These are phyloP conservation scores for Toxostoma redivivum DNA, from an alignment of 2,113 vertebrate species.

Conservation along the genomic window DNA sequence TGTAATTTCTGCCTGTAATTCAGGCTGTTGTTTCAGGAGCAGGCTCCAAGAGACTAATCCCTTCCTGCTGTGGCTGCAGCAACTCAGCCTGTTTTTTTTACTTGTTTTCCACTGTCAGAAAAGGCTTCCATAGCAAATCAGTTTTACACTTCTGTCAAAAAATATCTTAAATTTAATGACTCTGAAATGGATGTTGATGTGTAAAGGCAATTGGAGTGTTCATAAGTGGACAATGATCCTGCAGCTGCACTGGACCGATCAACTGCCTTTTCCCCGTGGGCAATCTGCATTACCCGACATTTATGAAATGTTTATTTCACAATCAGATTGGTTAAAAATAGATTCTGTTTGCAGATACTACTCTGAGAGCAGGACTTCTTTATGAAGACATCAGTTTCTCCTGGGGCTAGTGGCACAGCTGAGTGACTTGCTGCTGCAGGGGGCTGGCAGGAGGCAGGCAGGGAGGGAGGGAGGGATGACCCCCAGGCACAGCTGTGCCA, in stretches of 20 bases:
- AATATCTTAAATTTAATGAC: background rate
- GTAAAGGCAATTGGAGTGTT: background rate
- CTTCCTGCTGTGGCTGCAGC: background rate
- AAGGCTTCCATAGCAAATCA: background rate
- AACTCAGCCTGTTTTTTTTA: background rate
- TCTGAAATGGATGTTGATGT: background rate
- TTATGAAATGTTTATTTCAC: background rate
- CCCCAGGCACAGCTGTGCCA: accelerated
- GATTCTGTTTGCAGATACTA: background rate
- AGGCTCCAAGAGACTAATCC: accelerated
- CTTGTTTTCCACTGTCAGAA: background rate
- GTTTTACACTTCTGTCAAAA: background rate
- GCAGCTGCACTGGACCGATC: background rate
- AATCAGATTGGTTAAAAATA: background rate
- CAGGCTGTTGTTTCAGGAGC: background rate
- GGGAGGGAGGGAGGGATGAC: background rate
- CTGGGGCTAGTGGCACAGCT: background rate
- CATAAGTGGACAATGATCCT: background rate
- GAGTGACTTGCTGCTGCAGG: background rate
- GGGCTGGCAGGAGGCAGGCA: background rate
- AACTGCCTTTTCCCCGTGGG: background rate
- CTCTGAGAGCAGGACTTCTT: background rate
- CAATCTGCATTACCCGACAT: background rate
- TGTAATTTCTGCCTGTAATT: background rate
- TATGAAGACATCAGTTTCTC: background rate